Base-by-base conservation (phyloP, 1,140 invertebrate genomes). In the Gonioctena quinquepunctata region DNA sequence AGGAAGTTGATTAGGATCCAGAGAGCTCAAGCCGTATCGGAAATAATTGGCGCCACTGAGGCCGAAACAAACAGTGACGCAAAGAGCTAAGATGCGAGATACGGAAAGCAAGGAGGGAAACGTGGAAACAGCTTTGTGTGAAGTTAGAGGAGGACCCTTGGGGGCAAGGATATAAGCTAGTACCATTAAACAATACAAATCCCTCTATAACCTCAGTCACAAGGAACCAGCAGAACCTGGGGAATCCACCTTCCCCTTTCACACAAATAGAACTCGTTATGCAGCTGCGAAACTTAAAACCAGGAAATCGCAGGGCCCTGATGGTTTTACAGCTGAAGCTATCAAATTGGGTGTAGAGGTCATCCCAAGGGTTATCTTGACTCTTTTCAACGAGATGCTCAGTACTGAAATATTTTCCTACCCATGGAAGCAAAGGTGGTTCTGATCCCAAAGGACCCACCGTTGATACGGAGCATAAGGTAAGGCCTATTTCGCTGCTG, bases 401-500 rank as follows among this genome's bases (percentile, higher is more conserved):
- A 18, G 5, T 6, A 64, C 52, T 19, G 27, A 62, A 28, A 3
- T 7, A 3, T 75, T 75, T 25, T 67, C 73, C 2, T 8, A 16
- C 18, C 28, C 13, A 25, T 75, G 70, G 73, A 72, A 72, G 62
- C 73, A 2, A 67, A 27, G 13, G 54, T 73, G 5, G 48, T 61
- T 7, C 23, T 70, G 21, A 61, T 72, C 4, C 28, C 63, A 5
- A 27, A 23, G 56, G 65, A 48, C 19, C 50, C 13, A n/a, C 8
- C 2, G 11, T 11, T 42, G 56, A 23, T 1, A 3, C 19, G 6
- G n/a, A 23, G 13, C 49, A 22, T 27, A 52, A 33, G 8, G 67
- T 67, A 48, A 48, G 74, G 50, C 71, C 71, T 3, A 61, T 81
- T n/a, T 80, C 76, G 57, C 25, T 80, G 16, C 19, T 80, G 19